Conservation (phyloP, 2,888 invertebrate genomes). For the Lycophotia porphyrea region DNA sequence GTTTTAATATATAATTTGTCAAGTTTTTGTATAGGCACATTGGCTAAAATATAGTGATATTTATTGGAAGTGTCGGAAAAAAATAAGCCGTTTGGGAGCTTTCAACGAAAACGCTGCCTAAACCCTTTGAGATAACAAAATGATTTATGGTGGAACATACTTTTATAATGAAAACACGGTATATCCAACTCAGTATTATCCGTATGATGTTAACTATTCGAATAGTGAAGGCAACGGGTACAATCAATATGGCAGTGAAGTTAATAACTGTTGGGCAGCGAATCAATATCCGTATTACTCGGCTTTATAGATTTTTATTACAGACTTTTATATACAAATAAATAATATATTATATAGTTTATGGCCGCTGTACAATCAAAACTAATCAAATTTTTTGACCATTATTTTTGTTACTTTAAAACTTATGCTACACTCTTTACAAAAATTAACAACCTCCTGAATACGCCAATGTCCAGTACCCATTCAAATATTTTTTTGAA, state of each 20-base stretch:
- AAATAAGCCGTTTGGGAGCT: too few species aligned
- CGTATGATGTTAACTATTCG: conserved; percentile 48
- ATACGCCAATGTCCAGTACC: not conserved
- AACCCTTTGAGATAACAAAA: too few species aligned
- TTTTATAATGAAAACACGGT: conserved; percentile 65
- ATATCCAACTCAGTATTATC: conserved; percentile 77
- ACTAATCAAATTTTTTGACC: not conserved
- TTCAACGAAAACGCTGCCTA: too few species aligned
- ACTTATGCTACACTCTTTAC: conserved; percentile 1
- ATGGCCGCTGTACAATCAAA: not conserved
- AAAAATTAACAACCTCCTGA: not conserved
- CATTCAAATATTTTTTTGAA: too few species aligned
- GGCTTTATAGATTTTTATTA: conserved; percentile 25
- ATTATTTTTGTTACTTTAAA: not conserved
- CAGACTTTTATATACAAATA: not conserved
- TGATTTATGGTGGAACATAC: too few species aligned
- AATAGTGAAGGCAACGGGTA: conserved; percentile 45
- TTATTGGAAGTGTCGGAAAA: too few species aligned
- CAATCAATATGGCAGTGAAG: conserved; percentile 45
- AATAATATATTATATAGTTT: not conserved
- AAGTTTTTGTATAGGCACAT: too few species aligned
- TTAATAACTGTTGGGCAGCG: conserved; percentile 35
- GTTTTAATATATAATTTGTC: too few species aligned
- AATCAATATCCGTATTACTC: conserved; percentile 45
- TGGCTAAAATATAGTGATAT: too few species aligned